Evolutionary conservation across 1,140 invertebrate genomes (phyloP).

Genomic region (Plectrocnemia conspersa): DNA sequence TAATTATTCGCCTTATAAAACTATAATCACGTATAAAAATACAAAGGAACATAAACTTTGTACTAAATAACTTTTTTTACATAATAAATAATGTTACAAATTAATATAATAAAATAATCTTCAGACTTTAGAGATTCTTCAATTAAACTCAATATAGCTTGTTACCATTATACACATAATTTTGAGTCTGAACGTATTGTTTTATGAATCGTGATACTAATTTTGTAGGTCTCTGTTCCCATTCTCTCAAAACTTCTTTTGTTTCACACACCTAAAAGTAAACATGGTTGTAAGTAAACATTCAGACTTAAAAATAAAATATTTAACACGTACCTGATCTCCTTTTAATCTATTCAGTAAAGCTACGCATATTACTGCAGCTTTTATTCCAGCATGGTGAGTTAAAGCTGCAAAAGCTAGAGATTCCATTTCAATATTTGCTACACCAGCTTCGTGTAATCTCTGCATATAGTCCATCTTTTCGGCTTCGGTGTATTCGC

Average conservation of each 20-base stretch:
- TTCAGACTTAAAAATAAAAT: background rate
- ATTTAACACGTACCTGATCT: constrained; percentile 70
- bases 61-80: too few relatives aligned
- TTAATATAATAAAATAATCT: too few relatives aligned
- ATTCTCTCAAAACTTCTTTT: constrained; percentile 87
- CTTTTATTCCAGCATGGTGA: constrained; percentile 88
- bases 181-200: constrained; percentile 72
- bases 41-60: too few relatives aligned
- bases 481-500: constrained; percentile 84
- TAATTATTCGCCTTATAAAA: too few relatives aligned
- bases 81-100: too few relatives aligned
- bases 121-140: too few relatives aligned
- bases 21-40: too few relatives aligned
- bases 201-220: constrained; percentile 86
- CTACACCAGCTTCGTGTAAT: constrained; percentile 73
- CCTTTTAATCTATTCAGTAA: constrained; percentile 89
- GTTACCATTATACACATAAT: too few relatives aligned
- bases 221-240: constrained; percentile 86
- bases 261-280: constrained; percentile 69
- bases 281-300: constrained; percentile 8
- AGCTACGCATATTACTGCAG: constrained; percentile 91
- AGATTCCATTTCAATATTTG: constrained; percentile 98
- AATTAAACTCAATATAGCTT: too few relatives aligned
- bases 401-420: constrained; percentile 89
- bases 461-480: constrained; percentile 83